Evolutionary conservation across 2,797 vertebrate genomes (phyloP).

Genomic region (Pipistrellus pipistrellus): DNA sequence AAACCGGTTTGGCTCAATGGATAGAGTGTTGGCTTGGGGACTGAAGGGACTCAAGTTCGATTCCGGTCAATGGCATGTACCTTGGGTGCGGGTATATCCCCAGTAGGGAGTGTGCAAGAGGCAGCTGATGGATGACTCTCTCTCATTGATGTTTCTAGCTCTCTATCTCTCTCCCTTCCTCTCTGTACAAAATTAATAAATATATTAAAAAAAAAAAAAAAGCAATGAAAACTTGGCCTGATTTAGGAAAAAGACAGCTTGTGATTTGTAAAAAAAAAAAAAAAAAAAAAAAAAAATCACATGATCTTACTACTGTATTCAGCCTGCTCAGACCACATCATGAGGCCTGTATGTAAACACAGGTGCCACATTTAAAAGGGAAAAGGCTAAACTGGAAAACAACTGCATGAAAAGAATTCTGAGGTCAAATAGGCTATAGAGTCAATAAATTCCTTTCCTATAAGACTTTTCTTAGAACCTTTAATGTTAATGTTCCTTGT

Average conservation of each 20-base stretch:
- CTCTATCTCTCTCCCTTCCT: too few relatives aligned
- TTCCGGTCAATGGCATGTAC: too few relatives aligned
- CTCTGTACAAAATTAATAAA: too few relatives aligned
- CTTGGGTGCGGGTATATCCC: too few relatives aligned
- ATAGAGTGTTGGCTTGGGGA: too few relatives aligned
- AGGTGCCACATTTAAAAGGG: background rate
- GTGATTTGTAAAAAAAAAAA: background rate
- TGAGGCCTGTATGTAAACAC: background rate
- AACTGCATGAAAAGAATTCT: conserved; percentile 1
- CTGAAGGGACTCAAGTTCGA: too few relatives aligned
- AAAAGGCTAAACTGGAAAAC: background rate
- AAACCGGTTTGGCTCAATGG: too few relatives aligned
- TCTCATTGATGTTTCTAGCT: too few relatives aligned
- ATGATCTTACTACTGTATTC: background rate
- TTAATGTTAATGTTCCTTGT: background rate
- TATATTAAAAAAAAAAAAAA: too few relatives aligned
- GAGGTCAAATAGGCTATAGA: background rate
- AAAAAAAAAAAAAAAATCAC: background rate
- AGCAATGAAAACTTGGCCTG: background rate
- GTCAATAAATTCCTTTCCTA: background rate
- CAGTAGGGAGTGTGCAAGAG: too few relatives aligned
- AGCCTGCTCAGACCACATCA: background rate
- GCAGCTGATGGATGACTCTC: too few relatives aligned
- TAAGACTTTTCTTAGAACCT: background rate
- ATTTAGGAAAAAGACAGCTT: background rate